Base-by-base conservation (phyloP, 2,888 invertebrate genomes). In the Charanyca ferruginea region DNA sequence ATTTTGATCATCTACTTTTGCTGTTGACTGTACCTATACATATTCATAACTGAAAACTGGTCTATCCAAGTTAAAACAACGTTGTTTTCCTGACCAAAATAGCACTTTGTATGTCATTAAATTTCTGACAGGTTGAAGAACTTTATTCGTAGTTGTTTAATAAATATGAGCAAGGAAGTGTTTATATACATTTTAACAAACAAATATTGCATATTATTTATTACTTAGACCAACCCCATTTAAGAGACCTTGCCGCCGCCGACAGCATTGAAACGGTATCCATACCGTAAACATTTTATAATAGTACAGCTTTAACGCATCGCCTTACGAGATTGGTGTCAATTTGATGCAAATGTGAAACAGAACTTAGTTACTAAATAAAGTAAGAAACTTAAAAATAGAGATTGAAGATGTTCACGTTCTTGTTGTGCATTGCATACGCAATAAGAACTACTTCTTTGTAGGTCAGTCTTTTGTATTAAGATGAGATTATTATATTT, bases 201-300 rank as follows among this genome's bases (percentile, higher is more conserved):
- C 49, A 44, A 20, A 60, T 49, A 51, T 51, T 49, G 38, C 38
- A 61, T 11, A 52, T 51, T 62, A 55, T 68, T 57, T 57, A 53
- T 65, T 72, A 70, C 79, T 77, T 85, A 66, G 48, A 72, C 77
- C 73, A 79, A 66, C 60, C 53, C 69, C 72, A 73, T 78, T 74
- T 66, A 58, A 66, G 77, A 85, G 82, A 85, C 85, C 84, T 62
- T 73, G 65, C 44, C 52, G 58, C 44, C 59, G 60, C 41, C 47
- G 58, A 74, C 65, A 69, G 83, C 87, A 89, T 87, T 88, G 86
- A 88, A 92, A 91, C 91, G 90, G 91, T 90, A 91, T 81, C 73
- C 73, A 70, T 86, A 87, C 86, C 87, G 89, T 85, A 86, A 85
- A 78, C 79, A 80, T 72, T 83, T 79, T 69, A 83, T 81, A 82